Base-by-base conservation (phyloP, 2,888 invertebrate species). In the Acanthosoma haemorrhoidale region DNA sequence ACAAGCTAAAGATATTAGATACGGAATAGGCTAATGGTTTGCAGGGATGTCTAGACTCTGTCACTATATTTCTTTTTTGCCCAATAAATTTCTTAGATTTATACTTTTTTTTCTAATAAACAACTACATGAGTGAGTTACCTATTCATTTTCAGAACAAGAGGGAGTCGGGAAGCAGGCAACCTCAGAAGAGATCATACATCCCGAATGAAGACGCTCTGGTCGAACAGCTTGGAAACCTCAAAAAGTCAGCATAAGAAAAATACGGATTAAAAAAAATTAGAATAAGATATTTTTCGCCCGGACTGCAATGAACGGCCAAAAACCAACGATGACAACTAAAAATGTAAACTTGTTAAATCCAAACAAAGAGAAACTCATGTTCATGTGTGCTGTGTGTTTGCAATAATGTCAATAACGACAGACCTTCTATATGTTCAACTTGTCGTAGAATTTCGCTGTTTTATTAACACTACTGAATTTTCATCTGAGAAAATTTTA, bases 171-270 rank as follows among this genome's bases (percentile, higher is more conserved):
- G 64, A 9, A 29, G 57, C 15, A 72, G 69, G 11, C 73, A 71
- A 58, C 71, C 87, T 78, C 83, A 86, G 75, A 88, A 88, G 77
- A 83, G 87, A 70, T 75, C 74, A 21, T 87, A 86, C 77, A 83
- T 87, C 59, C 83, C 86, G 1, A 83, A 83, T 73, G 87, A 88
- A 78, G 85, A 85, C 69, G 85, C 84, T 75, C 81, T 88, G 68
- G 87, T 86, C 4, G 81, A 84, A 51, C 86, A 88, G 79, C 82
- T 88, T 67, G 83, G 85, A 75, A 85, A 86, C 68, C 81, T 88
- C 68, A 88, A 87, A 79, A 86, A 86, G 34, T 51, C 67, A 15
- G 67, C 51, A 51, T 67, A 67, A 67, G 51, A 18, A 31, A 31
- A 11, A 25, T 18, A 21, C 16, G 16, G 32, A 43, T 16, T 6